Evolutionary conservation across 2,113 vertebrate genomes (phyloP).

Genomic region (Sinocyclocheilus grahami): DNA sequence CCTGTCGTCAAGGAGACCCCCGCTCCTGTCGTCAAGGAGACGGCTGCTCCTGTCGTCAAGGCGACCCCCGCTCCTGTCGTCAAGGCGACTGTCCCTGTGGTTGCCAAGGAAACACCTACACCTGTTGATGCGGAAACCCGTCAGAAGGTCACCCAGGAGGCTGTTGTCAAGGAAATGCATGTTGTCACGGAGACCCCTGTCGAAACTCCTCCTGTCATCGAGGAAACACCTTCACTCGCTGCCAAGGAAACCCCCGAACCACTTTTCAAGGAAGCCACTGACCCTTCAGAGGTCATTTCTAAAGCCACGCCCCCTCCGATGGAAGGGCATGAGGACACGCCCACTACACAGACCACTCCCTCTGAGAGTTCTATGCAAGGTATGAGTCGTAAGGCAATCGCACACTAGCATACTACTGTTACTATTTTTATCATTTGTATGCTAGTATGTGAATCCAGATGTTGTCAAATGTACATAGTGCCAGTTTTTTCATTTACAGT

Average conservation of each 20-base stretch:
- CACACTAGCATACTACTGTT: neutral
- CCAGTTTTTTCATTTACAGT: too few relatives aligned
- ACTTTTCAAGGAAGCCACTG: neutral
- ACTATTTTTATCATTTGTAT: neutral
- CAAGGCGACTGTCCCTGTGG: constrained; percentile 2
- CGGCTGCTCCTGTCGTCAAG: neutral
- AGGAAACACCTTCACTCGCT: constrained; percentile 15
- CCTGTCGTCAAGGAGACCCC: neutral
- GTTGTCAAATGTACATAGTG: too few relatives aligned
- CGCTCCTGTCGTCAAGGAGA: neutral
- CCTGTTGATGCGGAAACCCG: neutral
- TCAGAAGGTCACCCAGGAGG: neutral
- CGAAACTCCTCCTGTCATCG: neutral
- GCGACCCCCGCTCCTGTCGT: constrained; percentile 40
- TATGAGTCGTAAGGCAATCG: constrained; percentile 54
- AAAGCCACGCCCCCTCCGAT: constrained; percentile 30
- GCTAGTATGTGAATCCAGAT: too few relatives aligned
- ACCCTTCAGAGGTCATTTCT: neutral
- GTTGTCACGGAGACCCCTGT: neutral
- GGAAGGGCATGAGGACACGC: constrained; percentile 68
- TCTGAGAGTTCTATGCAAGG: constrained; percentile 84
- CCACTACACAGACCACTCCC: constrained; percentile 67
- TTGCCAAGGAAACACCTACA: constrained; percentile 44
- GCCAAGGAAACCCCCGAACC: constrained; percentile 27
- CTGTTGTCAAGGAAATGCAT: constrained; percentile 5